Percentiles rank a stretch among this genome's conserved stretches.
phyloP scores from a whole-genome alignment of 2,888 invertebrate genomes.

The Adelphocoris suturalis region DNA sequence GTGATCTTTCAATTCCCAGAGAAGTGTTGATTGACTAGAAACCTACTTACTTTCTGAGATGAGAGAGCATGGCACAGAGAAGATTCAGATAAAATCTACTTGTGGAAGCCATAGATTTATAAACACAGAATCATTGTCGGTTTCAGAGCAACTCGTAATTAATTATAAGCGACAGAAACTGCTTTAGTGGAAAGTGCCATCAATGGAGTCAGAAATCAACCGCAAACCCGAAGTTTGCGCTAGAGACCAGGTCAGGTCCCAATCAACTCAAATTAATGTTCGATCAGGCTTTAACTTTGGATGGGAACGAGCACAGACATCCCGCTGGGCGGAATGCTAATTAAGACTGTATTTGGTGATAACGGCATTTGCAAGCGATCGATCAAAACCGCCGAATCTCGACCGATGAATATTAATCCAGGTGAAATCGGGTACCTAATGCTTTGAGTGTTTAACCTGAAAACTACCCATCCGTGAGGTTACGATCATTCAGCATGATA shows the following conservation, averaged over 20 bases:
- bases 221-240: background rate
- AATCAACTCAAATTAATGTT: slow-evolving; percentile 6
- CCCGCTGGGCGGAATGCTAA: background rate
- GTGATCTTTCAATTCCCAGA: no score
- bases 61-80: no score
- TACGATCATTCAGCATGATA: no score
- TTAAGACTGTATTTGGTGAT: background rate
- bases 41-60: no score
- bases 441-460: no score
- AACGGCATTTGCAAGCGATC: background rate
- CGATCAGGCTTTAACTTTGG: background rate
- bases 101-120: background rate
- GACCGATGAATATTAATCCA: background rate
- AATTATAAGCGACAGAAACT: background rate
- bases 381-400: background rate
- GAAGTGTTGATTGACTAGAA: no score
- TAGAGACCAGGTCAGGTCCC: background rate
- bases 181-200: background rate
- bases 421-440: background rate
- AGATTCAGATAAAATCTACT: no score
- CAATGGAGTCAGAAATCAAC: slow-evolving; percentile 6
- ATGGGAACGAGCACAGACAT: background rate
- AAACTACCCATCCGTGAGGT: no score
- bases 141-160: background rate
- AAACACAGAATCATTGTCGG: background rate